Evolutionary conservation across 2,888 invertebrate species (phyloP).

Genomic region (Apodemia duryi): DNA sequence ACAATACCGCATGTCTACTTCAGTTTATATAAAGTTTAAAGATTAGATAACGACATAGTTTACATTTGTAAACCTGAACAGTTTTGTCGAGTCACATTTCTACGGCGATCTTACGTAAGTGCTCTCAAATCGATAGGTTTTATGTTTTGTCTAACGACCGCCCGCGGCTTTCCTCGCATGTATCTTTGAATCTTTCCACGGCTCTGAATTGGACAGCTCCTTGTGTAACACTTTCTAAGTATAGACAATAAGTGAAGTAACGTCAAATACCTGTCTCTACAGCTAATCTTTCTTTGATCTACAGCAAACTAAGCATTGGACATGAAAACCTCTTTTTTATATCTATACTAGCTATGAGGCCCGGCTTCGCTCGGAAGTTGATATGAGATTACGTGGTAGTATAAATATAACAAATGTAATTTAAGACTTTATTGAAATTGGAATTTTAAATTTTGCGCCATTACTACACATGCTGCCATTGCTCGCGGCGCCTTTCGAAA

Average conservation of each 20-base stretch:
- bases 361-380: too few relatives aligned
- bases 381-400: too few relatives aligned
- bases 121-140: slow-evolving; percentile 35
- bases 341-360: too few relatives aligned
- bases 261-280: slow-evolving; percentile 11
- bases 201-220: slow-evolving; percentile 23
- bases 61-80: slow-evolving; percentile 55
- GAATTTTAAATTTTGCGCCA: too few relatives aligned
- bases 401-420: too few relatives aligned
- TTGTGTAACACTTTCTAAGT: slow-evolving; percentile 21
- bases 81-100: slow-evolving; percentile 53
- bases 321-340: background rate
- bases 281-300: background rate
- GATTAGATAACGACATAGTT: slow-evolving; percentile 65
- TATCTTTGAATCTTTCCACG: slow-evolving; percentile 33
- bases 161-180: slow-evolving; percentile 35
- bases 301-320: background rate
- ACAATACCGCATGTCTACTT: background rate
- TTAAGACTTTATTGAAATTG: too few relatives aligned
- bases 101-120: slow-evolving; percentile 35
- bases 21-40: background rate
- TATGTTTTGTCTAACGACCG: slow-evolving; percentile 35
- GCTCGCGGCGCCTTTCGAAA: too few relatives aligned
- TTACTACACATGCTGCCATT: too few relatives aligned
- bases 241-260: slow-evolving; percentile 15